Evolutionary conservation across 2,797 vertebrate species (phyloP).

Genomic region (Sebastes diaconus): DNA sequence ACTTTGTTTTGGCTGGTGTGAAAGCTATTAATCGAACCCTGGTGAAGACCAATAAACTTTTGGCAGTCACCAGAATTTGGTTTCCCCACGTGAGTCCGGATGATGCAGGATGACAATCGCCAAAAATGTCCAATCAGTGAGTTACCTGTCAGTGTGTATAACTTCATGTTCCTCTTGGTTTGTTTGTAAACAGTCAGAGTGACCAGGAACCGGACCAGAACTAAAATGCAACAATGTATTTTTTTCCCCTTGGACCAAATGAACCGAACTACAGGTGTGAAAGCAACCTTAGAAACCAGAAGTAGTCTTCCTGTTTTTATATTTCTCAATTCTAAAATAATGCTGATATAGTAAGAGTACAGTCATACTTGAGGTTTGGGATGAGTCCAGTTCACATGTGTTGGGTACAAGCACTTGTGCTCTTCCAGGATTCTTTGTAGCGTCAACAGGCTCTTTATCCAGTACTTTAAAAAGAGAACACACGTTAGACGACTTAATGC

Average conservation of each 20-base stretch:
- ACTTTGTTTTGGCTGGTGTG: too few relatives aligned
- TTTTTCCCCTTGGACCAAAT: neutral
- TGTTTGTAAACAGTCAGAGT: too few relatives aligned
- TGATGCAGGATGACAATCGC: too few relatives aligned
- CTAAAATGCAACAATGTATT: neutral
- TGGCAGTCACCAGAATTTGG: too few relatives aligned
- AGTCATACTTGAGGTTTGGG: conserved; percentile 69
- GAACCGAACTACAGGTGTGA: neutral
- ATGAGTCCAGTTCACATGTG: conserved; percentile 86
- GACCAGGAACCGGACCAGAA: too few relatives aligned
- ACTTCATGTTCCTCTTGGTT: too few relatives aligned
- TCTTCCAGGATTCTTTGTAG: conserved; percentile 56
- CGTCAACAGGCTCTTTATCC: conserved; percentile 24
- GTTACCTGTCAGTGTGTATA: too few relatives aligned
- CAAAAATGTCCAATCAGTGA: too few relatives aligned
- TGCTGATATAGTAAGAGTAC: fast-evolving
- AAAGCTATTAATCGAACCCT: too few relatives aligned
- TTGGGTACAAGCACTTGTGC: conserved; percentile 87
- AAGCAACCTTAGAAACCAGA: neutral
- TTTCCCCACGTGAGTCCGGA: too few relatives aligned
- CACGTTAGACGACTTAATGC: neutral
- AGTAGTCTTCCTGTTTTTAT: neutral
- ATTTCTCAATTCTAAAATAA: neutral
- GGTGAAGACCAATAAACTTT: too few relatives aligned
- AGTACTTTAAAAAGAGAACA: conserved; percentile 35